Conservation (phyloP, 2,888 invertebrate genomes). For the Brachyptera risi region DNA sequence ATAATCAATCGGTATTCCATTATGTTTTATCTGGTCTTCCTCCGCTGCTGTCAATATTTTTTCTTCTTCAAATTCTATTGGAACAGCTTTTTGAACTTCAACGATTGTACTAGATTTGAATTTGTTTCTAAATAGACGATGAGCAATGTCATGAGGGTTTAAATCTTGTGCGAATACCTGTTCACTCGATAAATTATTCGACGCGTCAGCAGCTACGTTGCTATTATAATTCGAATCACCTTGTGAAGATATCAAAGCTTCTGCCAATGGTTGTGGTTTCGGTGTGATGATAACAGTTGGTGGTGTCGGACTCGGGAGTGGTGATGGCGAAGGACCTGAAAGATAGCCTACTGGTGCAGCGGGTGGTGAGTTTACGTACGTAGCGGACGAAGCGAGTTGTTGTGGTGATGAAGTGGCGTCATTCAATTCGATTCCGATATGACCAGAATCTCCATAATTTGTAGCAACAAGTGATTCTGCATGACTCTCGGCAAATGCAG, state of each 20-base stretch:
- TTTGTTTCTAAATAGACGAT: not conserved
- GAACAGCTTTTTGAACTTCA: constrained; percentile 62
- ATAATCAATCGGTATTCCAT: constrained; percentile 10
- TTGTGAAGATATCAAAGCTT: not conserved
- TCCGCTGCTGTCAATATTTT: not conserved
- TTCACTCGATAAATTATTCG: not conserved
- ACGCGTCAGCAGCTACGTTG: not conserved
- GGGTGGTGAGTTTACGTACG: constrained; percentile 10
- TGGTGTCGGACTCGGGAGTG: constrained; percentile 10
- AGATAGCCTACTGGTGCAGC: not conserved
- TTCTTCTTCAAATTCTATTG: constrained; percentile 47
- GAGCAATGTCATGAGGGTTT: not conserved
- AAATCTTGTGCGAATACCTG: not conserved
- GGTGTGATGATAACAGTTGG: constrained; percentile 14
- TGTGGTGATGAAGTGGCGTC: not conserved
- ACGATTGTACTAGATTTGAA: constrained; percentile 49
- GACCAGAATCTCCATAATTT: constrained; percentile 10
- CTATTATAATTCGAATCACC: not conserved
- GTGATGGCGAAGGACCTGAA: not conserved
- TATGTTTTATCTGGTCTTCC: not conserved
- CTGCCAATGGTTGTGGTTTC: constrained; percentile 12
- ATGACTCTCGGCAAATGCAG: not conserved
- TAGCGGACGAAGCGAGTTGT: not conserved
- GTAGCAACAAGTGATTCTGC: not conserved
- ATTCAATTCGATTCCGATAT: not conserved